Conservation (phyloP, 2,888 invertebrate species). For the Vandiemenella viatica region DNA sequence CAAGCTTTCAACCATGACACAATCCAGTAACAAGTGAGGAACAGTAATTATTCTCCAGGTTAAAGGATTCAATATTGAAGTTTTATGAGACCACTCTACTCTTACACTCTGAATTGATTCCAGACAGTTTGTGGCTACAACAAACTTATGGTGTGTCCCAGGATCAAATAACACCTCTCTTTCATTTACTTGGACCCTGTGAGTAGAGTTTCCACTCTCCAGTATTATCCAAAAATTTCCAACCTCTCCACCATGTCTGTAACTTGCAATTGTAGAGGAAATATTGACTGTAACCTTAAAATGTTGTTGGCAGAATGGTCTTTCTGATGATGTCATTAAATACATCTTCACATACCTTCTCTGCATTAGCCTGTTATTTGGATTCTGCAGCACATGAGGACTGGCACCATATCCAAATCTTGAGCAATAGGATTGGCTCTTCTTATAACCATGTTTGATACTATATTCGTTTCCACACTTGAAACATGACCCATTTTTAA, state of each 20-base stretch:
- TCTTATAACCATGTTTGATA: not conserved
- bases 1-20: constrained; percentile 53
- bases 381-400: not conserved
- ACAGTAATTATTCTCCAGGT: constrained; percentile 66
- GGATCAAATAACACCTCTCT: constrained; percentile 57
- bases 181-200: not conserved
- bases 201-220: not conserved
- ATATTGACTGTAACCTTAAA: not conserved
- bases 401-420: constrained; percentile 27
- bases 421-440: constrained; percentile 20
- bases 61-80: constrained; percentile 62
- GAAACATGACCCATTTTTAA: constrained; percentile 23
- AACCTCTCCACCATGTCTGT: not conserved
- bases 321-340: constrained; percentile 49
- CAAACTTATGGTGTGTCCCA: constrained; percentile 47
- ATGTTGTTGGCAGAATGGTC: constrained; percentile 48
- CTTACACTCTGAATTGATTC: constrained; percentile 50
- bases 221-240: not conserved
- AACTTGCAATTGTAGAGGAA: not conserved
- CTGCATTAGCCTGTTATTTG: constrained; percentile 21
- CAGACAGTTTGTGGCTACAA: constrained; percentile 51
- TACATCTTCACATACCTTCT: constrained; percentile 45
- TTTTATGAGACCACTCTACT: constrained; percentile 64
- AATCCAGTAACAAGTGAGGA: constrained; percentile 58
- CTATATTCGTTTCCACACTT: constrained; percentile 17